These are phyloP conservation scores for Patella pellucida DNA, from an alignment of 2,888 invertebrate genomes.

Conservation along the genomic window DNA sequence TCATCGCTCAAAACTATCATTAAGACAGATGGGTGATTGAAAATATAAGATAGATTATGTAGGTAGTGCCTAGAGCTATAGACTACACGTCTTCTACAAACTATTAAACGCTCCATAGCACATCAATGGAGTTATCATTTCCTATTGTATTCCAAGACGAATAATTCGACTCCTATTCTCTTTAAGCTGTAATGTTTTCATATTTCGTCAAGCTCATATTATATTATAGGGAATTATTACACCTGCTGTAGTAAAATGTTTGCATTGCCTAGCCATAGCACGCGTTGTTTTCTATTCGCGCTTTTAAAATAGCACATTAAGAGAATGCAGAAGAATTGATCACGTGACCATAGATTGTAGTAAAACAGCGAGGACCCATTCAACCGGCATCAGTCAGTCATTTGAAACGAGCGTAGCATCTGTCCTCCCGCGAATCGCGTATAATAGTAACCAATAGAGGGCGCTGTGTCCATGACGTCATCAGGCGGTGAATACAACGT, in stretches of 20 bases:
- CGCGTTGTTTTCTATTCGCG: neutral
- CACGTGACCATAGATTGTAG: slow-evolving; percentile 1
- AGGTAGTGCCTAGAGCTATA: neutral
- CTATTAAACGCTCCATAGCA: slow-evolving; percentile 5
- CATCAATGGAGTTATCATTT: neutral
- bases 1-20: neutral
- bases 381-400: slow-evolving; percentile 5
- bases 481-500: slow-evolving; percentile 1
- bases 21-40: slow-evolving; percentile 8
- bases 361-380: neutral
- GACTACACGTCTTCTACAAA: slow-evolving; percentile 2
- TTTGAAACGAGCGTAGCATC: neutral
- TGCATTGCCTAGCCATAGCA: neutral
- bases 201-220: no score
- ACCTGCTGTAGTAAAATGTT: neutral
- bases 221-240: neutral
- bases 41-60: slow-evolving; percentile 8
- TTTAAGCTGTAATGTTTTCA: neutral
- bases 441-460: neutral
- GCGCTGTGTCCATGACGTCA: neutral
- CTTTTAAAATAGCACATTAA: neutral
- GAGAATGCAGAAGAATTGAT: neutral
- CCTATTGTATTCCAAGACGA: neutral
- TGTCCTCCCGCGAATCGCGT: neutral
- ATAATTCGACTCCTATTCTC: neutral